These are phyloP conservation scores for Ibidorhyncha struthersii DNA, from an alignment of 2,113 vertebrate genomes.

Conservation along the genomic window DNA sequence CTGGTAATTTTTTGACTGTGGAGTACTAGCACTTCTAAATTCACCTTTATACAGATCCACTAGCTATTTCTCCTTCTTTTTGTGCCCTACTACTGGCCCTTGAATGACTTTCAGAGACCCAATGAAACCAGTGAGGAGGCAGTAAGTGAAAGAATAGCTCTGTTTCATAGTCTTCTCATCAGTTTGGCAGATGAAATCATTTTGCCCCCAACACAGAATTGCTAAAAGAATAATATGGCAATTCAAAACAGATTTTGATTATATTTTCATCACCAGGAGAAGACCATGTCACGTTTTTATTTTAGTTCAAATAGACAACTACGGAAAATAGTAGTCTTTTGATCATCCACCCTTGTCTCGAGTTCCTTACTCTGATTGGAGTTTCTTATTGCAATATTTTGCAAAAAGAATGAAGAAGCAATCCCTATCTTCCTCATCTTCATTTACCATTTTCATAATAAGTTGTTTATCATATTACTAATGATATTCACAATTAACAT, in stretches of 20 bases:
- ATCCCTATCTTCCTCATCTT: background rate
- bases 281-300: background rate
- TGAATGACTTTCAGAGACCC: background rate
- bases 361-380: background rate
- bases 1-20: background rate
- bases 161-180: background rate
- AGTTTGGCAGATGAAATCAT: background rate
- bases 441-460: background rate
- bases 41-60: background rate
- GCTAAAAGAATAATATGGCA: background rate
- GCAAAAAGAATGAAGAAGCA: background rate
- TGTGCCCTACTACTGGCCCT: background rate
- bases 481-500: background rate
- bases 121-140: background rate
- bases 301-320: background rate
- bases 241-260: background rate
- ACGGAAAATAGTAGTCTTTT: background rate
- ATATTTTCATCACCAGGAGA: background rate
- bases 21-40: background rate
- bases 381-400: background rate
- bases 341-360: fast-evolving
- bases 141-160: background rate
- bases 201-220: background rate
- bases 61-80: background rate
- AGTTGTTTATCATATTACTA: background rate